Conservation (phyloP, 1,140 invertebrate species). For the Anastrepha ludens region DNA sequence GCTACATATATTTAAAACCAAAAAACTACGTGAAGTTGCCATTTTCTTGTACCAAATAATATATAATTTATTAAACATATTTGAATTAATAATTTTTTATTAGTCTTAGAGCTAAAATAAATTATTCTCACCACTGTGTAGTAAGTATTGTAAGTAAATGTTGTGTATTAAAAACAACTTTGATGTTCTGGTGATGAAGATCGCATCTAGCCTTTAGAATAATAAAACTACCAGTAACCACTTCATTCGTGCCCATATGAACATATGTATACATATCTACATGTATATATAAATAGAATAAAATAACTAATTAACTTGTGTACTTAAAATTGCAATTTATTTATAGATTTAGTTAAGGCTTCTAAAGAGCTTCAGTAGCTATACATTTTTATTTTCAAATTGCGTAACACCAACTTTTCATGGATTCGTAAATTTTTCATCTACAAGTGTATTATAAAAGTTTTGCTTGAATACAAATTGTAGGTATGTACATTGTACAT, state of each 20-base stretch:
- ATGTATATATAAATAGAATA: not conserved
- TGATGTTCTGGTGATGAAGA: not conserved
- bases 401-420: too few species aligned
- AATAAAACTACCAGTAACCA: not conserved
- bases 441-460: too few species aligned
- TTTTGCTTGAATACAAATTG: too few species aligned
- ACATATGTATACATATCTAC: not conserved
- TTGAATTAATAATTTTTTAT: not conserved
- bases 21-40: slow-evolving; percentile 12
- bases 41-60: not conserved
- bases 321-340: not conserved
- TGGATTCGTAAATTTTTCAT: too few species aligned
- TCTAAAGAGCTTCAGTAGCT: too few species aligned
- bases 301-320: not conserved
- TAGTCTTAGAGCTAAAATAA: too few species aligned
- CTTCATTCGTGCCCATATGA: not conserved
- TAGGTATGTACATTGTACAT: too few species aligned
- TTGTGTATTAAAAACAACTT: slow-evolving; percentile 11
- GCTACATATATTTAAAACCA: slow-evolving; percentile 30
- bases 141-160: not conserved
- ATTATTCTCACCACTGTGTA: not conserved
- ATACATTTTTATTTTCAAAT: too few species aligned
- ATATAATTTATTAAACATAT: not conserved
- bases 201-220: slow-evolving; percentile 7
- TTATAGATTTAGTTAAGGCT: too few species aligned